These are phyloP conservation scores for Dicranocentrus wangi DNA, from an alignment of 2,888 invertebrate genomes.

Conservation along the genomic window DNA sequence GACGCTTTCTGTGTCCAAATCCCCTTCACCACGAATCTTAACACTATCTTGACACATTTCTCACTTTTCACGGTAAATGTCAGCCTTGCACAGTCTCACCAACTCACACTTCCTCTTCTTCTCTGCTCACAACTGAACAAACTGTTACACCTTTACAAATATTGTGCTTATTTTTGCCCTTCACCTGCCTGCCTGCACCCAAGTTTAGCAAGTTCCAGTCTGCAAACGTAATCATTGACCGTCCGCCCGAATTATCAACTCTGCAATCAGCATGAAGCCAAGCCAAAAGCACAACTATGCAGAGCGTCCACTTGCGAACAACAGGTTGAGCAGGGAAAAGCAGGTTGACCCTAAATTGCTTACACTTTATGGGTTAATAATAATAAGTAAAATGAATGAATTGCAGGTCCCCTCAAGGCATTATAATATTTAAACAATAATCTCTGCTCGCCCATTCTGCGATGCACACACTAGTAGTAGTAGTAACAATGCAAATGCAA, in stretches of 20 bases:
- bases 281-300: too few relatives aligned
- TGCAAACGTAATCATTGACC: too few relatives aligned
- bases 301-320: constrained; percentile 1
- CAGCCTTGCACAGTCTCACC: too few relatives aligned
- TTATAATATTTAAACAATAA: constrained; percentile 60
- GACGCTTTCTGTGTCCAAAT: constrained; percentile 57
- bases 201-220: too few relatives aligned
- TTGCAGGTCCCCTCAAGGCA: constrained; percentile 47
- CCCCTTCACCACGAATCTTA: constrained; percentile 51
- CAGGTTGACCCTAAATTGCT: constrained; percentile 47
- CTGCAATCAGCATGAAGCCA: too few relatives aligned
- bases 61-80: background rate
- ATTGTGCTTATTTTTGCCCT: too few relatives aligned
- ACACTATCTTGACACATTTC: constrained; percentile 57
- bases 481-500: constrained; percentile 35
- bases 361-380: constrained; percentile 46
- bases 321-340: constrained; percentile 50
- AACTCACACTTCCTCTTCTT: too few relatives aligned
- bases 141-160: too few relatives aligned
- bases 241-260: too few relatives aligned
- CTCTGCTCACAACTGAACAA: too few relatives aligned
- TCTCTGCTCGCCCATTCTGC: constrained; percentile 13
- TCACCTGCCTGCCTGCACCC: too few relatives aligned
- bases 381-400: constrained; percentile 42
- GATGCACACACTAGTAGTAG: constrained; percentile 9